Percentiles rank a stretch among this genome's conserved stretches.
Conservation (phyloP, 2,113 vertebrate genomes). For the Rhynchopsitta pachyrhyncha region DNA sequence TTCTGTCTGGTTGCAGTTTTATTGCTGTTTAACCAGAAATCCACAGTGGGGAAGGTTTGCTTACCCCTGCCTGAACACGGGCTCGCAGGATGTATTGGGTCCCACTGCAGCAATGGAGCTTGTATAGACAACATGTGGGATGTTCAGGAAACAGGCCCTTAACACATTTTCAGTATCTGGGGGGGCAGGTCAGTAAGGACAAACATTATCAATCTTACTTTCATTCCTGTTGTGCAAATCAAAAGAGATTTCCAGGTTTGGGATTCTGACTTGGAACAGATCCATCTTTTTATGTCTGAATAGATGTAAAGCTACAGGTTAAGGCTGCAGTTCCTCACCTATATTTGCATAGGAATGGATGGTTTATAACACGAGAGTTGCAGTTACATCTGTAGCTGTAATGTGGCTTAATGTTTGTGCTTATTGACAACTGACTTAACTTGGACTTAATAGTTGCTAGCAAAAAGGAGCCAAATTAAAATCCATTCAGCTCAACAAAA, state of each 20-base stretch:
- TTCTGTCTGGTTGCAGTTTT: neutral
- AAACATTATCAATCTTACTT: neutral
- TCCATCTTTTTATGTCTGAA: neutral
- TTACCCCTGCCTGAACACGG: slow-evolving; percentile 30
- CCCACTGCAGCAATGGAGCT: slow-evolving; percentile 20
- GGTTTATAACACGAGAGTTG: neutral
- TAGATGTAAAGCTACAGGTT: neutral
- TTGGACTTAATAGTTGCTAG: neutral
- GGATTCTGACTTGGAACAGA: neutral
- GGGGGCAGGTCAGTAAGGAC: neutral
- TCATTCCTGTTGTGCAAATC: neutral
- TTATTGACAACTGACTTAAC: neutral
- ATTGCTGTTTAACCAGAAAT: neutral
- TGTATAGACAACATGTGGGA: neutral
- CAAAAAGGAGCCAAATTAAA: neutral
- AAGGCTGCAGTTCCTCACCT: neutral
- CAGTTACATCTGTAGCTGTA: neutral
- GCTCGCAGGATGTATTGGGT: neutral
- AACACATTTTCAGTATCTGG: slow-evolving; percentile 48
- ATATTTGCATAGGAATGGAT: neutral
- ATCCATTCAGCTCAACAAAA: slow-evolving; percentile 33
- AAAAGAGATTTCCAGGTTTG: neutral
- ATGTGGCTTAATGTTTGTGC: neutral
- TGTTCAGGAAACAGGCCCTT: neutral
- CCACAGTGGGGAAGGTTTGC: neutral